Evolutionary conservation across 2,888 invertebrate species (phyloP), one percentile per base, ranked within the genome.

Genomic region (Drosophila lutescens): DNA sequence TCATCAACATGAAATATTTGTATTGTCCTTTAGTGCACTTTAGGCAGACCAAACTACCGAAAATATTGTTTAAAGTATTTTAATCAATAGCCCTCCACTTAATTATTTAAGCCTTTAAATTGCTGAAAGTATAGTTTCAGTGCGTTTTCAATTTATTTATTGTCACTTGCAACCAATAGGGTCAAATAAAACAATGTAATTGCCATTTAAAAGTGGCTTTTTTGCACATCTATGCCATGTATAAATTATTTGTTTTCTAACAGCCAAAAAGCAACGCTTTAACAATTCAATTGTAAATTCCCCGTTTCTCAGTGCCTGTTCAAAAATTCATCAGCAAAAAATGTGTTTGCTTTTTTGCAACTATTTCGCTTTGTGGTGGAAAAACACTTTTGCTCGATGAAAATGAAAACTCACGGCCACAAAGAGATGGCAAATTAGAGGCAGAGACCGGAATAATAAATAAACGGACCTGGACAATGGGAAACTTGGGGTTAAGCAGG

Each of bases 401-500:
- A 63, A 46, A 41, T 43, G 66, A 51, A 65, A 30, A 30, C 30
- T 8, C 67, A 10, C 20, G 13, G 40, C 46, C 54, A 68, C 69
- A 41, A 63, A 43, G 65, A 47, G 34, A 20, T 23, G 38, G 26
- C 13, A 54, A 54, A 68, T 68, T 68, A 68, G 46, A 68, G 12
- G 38, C 40, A 34, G 46, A 26, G 40, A 23, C 67, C 17, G 62
- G 62, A 49, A 63, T 62, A 62, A 65, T 51, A 51, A 66, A 66
- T 41, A 43, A 36, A 44, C 36, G 36, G 9, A n/a, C 36, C 30
- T 41, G 68, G 68, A 65, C 65, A 67, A 65, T 68, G 65, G 44
- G 23, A 15, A 51, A 13, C n/a, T 32, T 54, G 10, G 73, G 66
- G 66, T 66, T 66, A 66, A 66, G 69, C 66, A 34, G 69, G 54